phyloP scores from a whole-genome alignment of 2,888 invertebrate genomes.

The Rosalia funebris region DNA sequence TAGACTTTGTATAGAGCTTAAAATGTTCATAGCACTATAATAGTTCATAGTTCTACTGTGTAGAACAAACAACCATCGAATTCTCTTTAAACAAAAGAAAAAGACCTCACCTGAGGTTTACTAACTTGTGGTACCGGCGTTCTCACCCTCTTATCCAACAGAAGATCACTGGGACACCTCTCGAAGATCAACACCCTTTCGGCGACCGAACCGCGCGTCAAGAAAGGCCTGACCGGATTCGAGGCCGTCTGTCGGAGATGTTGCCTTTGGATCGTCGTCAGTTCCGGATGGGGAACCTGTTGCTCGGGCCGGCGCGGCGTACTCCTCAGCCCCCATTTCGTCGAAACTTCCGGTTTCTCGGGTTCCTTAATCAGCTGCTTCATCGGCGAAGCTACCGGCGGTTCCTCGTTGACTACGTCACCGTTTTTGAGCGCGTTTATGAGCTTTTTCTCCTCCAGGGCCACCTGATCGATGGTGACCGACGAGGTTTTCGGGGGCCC shows the following conservation, averaged over 20 bases:
- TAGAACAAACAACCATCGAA: too few relatives aligned
- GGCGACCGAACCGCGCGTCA: slow-evolving; percentile 90
- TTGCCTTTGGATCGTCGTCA: slow-evolving; percentile 70
- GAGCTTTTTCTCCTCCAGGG: slow-evolving; percentile 82
- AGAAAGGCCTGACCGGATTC: slow-evolving; percentile 83
- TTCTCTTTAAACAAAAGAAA: too few relatives aligned
- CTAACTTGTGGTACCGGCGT: slow-evolving; percentile 65
- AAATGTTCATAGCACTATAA: too few relatives aligned
- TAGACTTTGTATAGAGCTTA: too few relatives aligned
- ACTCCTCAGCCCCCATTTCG: slow-evolving; percentile 60
- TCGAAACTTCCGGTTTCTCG: slow-evolving; percentile 47
- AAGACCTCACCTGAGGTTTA: slow-evolving; percentile 62
- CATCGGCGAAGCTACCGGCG: slow-evolving; percentile 49
- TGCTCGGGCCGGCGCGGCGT: slow-evolving; percentile 64
- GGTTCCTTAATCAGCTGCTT: slow-evolving; percentile 43
- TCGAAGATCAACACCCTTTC: slow-evolving; percentile 92
- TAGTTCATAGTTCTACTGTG: too few relatives aligned
- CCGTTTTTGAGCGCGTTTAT: slow-evolving; percentile 83
- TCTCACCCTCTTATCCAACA: slow-evolving; percentile 74
- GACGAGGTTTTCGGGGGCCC: slow-evolving; percentile 37
- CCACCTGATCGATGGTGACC: slow-evolving; percentile 68
- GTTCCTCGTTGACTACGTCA: slow-evolving; percentile 68
- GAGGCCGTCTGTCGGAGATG: slow-evolving; percentile 64
- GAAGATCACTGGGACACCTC: slow-evolving; percentile 83
- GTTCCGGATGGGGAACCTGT: slow-evolving; percentile 73